Evolutionary conservation across 2,888 invertebrate genomes (phyloP).

Genomic region (Empis livida): DNA sequence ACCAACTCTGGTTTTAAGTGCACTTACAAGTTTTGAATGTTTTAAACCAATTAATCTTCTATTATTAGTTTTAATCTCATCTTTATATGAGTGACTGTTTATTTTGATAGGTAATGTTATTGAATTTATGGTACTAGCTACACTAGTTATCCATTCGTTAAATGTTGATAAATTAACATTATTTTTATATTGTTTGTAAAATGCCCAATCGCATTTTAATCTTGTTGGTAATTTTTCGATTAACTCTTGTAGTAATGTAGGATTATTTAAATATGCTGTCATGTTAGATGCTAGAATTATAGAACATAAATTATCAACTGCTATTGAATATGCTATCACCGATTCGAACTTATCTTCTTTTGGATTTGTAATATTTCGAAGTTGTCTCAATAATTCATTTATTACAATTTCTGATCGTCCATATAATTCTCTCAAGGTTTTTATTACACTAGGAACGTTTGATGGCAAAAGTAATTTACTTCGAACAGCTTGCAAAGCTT

Average conservation of each 20-base stretch:
- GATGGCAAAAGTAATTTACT: not conserved
- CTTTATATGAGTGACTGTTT: too few relatives aligned
- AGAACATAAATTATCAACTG: not conserved
- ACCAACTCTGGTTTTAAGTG: conserved; percentile 2
- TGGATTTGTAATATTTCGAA: not conserved
- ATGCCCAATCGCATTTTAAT: conserved; percentile 5
- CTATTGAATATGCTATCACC: not conserved
- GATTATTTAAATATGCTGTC: not conserved
- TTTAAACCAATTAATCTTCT: too few relatives aligned
- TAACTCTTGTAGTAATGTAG: not conserved
- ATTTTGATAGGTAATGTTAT: not conserved
- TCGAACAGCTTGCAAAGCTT: not conserved
- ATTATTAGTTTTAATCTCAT: too few relatives aligned
- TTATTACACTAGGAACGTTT: not conserved
- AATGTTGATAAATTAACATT: not conserved
- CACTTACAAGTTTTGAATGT: not conserved
- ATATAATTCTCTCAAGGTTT: not conserved
- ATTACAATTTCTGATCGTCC: not conserved
- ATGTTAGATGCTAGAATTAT: not conserved
- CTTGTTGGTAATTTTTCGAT: not conserved
- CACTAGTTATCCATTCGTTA: conserved; percentile 3
- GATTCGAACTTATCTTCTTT: not conserved
- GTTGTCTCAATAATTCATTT: not conserved
- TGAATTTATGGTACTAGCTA: conserved; percentile 1
- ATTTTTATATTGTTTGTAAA: conserved; percentile 2